These are phyloP conservation scores for Alectura lathami DNA, from an alignment of 2,113 vertebrate genomes.

Conservation along the genomic window DNA sequence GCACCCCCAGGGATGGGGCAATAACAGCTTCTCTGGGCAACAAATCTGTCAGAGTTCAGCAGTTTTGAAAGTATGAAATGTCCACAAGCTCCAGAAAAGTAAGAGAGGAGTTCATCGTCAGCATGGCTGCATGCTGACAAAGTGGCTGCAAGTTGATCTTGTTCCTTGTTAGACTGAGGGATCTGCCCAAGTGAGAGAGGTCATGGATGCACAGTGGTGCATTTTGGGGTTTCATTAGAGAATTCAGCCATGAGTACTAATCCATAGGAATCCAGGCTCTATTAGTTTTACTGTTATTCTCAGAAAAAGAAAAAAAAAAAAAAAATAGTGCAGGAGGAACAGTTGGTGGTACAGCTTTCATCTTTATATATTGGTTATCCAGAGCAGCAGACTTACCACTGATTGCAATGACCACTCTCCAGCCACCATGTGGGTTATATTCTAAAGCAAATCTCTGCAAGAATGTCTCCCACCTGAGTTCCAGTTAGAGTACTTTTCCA, in stretches of 20 bases:
- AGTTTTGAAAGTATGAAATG: background rate
- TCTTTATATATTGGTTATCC: background rate
- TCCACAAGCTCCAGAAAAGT: background rate
- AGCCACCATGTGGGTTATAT: background rate
- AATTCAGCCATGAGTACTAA: background rate
- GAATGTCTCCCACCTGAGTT: background rate
- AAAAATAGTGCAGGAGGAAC: background rate
- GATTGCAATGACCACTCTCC: background rate
- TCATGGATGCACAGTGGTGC: background rate
- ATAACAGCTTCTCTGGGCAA: no score
- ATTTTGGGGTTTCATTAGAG: background rate
- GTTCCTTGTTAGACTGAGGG: accelerated
- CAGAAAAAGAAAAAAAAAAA: background rate
- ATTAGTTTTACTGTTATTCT: background rate
- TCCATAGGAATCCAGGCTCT: background rate
- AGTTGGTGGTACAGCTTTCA: background rate
- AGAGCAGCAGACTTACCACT: background rate
- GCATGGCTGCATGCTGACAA: background rate
- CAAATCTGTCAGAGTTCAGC: background rate
- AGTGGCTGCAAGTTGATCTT: background rate
- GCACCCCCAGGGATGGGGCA: no score
- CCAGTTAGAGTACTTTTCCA: background rate
- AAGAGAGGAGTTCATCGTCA: no score
- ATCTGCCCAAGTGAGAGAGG: background rate
- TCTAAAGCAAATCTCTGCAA: background rate